Base-by-base conservation (phyloP, 2,888 invertebrate genomes). In the Spodoptera picta region DNA sequence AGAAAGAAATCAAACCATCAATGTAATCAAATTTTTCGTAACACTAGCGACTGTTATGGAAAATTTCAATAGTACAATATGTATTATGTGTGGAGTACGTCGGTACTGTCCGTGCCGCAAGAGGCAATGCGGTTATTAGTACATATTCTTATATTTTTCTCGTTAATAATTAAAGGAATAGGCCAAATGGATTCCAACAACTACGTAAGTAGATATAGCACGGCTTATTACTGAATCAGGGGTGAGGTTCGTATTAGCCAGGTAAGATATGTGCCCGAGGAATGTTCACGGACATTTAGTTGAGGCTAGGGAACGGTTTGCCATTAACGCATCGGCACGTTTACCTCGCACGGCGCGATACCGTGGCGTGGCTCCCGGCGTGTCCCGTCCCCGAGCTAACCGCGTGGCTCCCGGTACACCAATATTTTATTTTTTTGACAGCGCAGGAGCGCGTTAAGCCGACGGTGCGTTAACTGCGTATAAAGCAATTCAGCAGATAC, bases 181-280 rank as follows among this genome's bases (percentile, higher is more conserved):
- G 81, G 80, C 62, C 84, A 85, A 67, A 74, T 74, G 50, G 79
- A 85, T 63, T 72, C 69, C 14, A 81, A 83, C 11, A 86, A 83
- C 58, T 89, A 83, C 65, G 89, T 90, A 66, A 87, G 89, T 87
- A 73, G 31, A 11, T 43, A 24, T 46, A 27, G 41, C 12, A 1
- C 6, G 59, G 6, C 6, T 42, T 24, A 53, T 41, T 27, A 44
- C 19, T 43, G 45, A 41, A 53, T 53, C 36, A 48, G n/a, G 12
- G 23, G 1, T 12, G 10, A 27, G 43, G 27, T 59, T 27, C 27
- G 48, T 60, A 60, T 66, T 49, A 60, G 12, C 48, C 45, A 47
- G 44, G 52, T 49, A 47, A 41, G 59, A 55, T 60, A 62, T 59
- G 61, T 55, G 61, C 66, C 48, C 55, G 19, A 24, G 60, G 57